Base-by-base conservation (phyloP, 2,888 invertebrate genomes). In the Hirtodrosophila alboralis region DNA sequence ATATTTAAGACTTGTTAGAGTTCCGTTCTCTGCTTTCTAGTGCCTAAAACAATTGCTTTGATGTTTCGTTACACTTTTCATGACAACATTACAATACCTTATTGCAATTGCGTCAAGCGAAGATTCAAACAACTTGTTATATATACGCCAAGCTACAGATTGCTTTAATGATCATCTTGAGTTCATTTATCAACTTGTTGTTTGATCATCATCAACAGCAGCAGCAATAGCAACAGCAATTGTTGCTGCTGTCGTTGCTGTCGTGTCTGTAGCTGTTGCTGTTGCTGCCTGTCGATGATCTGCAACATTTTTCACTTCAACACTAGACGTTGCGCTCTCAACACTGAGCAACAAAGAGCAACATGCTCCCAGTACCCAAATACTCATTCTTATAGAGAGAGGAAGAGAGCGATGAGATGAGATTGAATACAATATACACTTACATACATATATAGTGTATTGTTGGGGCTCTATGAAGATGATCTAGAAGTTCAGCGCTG, bases 401-500 rank as follows among this genome's bases (percentile, higher is more conserved):
- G 47, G 51, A 48, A 33, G 37, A 8, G 30, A 21, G 9, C 10
- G 12, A 38, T 26, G 26, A 47, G 59, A 41, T 40, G 28, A 59
- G 47, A 59, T 58, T 36, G 51, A 34, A 13, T n/a, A n/a, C 6
- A 18, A 16, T 47, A 30, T 26, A 8, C 23, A 27, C 21, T 27
- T 18, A 37, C 28, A 26, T 21, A 27, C 21, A 13, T 18, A 37
- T 18, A 14, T 12, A 40, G 8, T n/a, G 13, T 44, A 44, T 43
- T 48, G 48, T 18, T 54, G 51, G n/a, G n/a, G 23, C 56, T 30
- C 53, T 27, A 36, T 36, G 76, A 70, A 86, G 87, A 84, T 84
- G 86, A 84, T 86, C 84, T 86, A 84, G 86, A 84, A 86, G 84
- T 76, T 79, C 79, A 69, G 41, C 60, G 45, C 58, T 67, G 27